Evolutionary conservation across 2,113 vertebrate species (phyloP), one percentile per base, ranked within the genome.

Genomic region (Pygoscelis antarcticus): DNA sequence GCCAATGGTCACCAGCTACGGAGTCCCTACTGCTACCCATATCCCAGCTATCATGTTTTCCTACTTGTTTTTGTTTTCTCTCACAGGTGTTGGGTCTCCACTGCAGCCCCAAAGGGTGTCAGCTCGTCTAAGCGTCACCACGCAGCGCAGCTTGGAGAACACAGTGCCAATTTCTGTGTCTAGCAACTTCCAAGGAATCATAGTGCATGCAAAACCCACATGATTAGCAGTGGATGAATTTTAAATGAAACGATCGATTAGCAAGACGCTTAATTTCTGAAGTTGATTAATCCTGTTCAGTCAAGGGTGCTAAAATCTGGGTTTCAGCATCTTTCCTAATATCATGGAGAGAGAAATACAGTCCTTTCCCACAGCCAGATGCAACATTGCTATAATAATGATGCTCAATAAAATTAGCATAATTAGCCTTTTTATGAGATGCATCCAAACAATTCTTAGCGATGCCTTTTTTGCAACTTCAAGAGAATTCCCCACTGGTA

Each of bases 71-170:
- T 54, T 8, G 1, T 47, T 74, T 72, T 30, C 51, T 47, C 30
- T 71, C 17, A 29, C 2, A 2, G 12, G 5, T 16, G 3, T 10
- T 51, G 10, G 19, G 38, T 75, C 29, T 71, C 29, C 22, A 7
- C 20, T 19, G 51, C 7, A 21, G 42, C 21, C 8, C 15, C 52
- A 61, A 29, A 76, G 34, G 52, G 9, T 57, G 25, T 55, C 68
- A 65, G 36, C 11, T 69, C 7, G 3, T 60, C 57, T 66, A 34
- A 86, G 40, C 11, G 44, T n/a, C 55, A 29, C 22, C 29, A n/a
- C 0, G 0, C 0, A 1, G 26, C 0, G 0, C 66, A 55, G 46
- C 70, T 10, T 60, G 69, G 55, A 51, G 75, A 83, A 5, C 27
- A 20, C 38, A 27, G 9, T 21, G 29, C 21, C 64, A 30, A n/a